Base-by-base conservation (phyloP, 2,113 vertebrate species). In the Corythornis cristatus region DNA sequence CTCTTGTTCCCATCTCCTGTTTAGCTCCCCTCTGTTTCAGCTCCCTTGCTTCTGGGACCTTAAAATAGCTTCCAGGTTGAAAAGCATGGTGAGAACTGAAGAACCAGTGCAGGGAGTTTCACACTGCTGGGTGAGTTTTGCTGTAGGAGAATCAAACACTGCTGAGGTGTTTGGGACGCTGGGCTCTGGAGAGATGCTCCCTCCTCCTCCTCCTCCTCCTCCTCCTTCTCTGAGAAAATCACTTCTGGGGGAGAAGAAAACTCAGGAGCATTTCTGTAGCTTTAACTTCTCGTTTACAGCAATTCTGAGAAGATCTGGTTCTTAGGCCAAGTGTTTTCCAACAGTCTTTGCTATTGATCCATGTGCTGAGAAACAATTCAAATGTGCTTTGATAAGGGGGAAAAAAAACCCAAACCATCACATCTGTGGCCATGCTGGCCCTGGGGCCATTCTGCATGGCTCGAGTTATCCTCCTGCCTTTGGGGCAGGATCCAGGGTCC, bases 401-500 rank as follows among this genome's bases (percentile, higher is more conserved):
- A 50, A 37, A 11, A 37, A 48, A 68, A 60, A 4, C 60, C 11
- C 18, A 46, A 56, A 23, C 50, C 51, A 8, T 15, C 54, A 19
- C 9, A 15, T 40, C 23, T 20, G 29, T 17, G 68, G 64, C 77
- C 78, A 10, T 8, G 1, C 3, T 61, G 93, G 56, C 87, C 23
- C 6, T 3, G 33, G 43, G 43, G 78, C 81, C 50, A 5, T 84
- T 29, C 84, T 75, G 81, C 43, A 3, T 11, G 72, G 45, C 83
- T 58, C 43, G 48, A 70, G 11, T 40, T 58, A 73, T n/a, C 2
- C 62, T 89, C 83, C 62, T 87, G 78, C 82, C 72, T 85, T 58
- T 45, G 51, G 84, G 82, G 86, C 84, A 85, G 70, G 66, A 87
- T 82, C 67, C 79, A 72, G 65, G 67, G 53, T 90, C 73, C 86